Evolutionary conservation across 2,113 vertebrate species (phyloP).

Genomic region (Cinclus cinclus): DNA sequence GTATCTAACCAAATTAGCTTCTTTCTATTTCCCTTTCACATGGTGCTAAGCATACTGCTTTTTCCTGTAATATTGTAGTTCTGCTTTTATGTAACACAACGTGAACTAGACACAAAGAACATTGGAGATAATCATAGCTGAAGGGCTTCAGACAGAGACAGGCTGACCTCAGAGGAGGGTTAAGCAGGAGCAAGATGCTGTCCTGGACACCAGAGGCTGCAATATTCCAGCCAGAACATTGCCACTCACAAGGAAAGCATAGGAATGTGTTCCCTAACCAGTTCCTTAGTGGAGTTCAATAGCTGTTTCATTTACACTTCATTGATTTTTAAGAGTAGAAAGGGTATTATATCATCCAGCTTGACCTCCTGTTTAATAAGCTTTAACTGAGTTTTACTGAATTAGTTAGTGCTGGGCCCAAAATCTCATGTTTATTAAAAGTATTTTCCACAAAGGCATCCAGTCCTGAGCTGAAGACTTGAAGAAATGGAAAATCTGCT

Average conservation of each 20-base stretch:
- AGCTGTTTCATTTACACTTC: background rate
- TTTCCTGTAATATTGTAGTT: background rate
- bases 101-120: background rate
- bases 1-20: background rate
- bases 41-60: background rate
- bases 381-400: background rate
- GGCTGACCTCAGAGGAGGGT: background rate
- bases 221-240: background rate
- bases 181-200: background rate
- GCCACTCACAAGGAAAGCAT: background rate
- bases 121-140: background rate
- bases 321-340: slow-evolving; percentile 28
- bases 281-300: background rate
- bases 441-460: slow-evolving; percentile 50
- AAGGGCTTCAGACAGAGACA: background rate
- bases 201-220: background rate
- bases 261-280: background rate
- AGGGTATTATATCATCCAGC: background rate
- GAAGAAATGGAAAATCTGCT: slow-evolving; percentile 55
- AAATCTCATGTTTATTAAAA: slow-evolving; percentile 42
- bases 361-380: slow-evolving; percentile 2
- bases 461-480: slow-evolving; percentile 26
- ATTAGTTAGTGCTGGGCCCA: background rate
- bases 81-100: background rate
- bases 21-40: background rate